Evolutionary conservation across 2,113 vertebrate genomes (phyloP), one percentile per base, ranked within the genome.

Genomic region (Tauraco erythrolophus): DNA sequence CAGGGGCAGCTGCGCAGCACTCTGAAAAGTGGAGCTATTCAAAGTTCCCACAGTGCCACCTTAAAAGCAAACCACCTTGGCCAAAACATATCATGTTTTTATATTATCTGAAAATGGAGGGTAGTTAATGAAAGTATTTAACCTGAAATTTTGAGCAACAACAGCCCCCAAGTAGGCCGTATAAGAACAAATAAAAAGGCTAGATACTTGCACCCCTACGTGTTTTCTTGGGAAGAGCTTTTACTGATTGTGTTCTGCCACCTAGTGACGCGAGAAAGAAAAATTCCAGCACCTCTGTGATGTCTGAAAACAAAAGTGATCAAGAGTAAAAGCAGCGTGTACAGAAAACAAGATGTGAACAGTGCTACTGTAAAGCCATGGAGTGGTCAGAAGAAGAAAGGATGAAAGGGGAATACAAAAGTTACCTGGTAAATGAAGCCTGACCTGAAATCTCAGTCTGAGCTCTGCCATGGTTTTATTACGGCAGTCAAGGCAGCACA

Each of bases 201-300:
- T 33, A 50, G 28, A 17, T 28, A 19, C 8, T 43, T 16, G 7
- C 25, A 69, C 0, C 9, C 2, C 8, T 8, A 10, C 0, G 1
- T 13, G 7, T 6, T 66, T 53, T 65, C 37, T 60, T 45, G 7
- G 14, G 14, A 54, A 35, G 3, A 31, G 28, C 15, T 81, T 96
- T 98, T 66, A 37, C 31, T 95, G 95, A 77, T 92, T 85, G 51
- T 82, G 51, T 93, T 74, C 97, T 98, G 98, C 97, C 98, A 96
- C 88, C 98, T 98, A 97, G 98, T 97, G 98, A 41, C 1, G 11
- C 0, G 6, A 60, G 21, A 62, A 12, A 27, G 28, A 51, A 93
- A 46, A 71, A 57, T 11, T 37, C 57, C 39, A 58, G 19, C 22
- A 16, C 2, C 15, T 7, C 15, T 12, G 3, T 4, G 17, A 4